phyloP scores from a whole-genome alignment of 1,140 invertebrate species.

The Listronotus oregonensis region DNA sequence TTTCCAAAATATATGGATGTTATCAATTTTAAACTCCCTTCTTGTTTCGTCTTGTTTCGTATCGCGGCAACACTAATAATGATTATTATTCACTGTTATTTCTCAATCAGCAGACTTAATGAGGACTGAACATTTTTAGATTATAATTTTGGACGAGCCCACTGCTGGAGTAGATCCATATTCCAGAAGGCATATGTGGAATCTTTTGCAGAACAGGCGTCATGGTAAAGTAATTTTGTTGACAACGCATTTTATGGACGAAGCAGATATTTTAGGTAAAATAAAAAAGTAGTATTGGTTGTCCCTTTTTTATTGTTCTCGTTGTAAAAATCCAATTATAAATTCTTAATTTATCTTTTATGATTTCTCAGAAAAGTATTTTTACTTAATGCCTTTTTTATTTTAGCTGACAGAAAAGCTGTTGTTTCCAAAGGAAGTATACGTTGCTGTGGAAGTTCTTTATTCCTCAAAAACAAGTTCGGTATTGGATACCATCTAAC shows the following conservation, averaged over 20 bases:
- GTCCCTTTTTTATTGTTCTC: too few species aligned
- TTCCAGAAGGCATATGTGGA: conserved; percentile 81
- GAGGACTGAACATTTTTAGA: conserved; percentile 55
- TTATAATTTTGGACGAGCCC: conserved; percentile 87
- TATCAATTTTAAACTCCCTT: too few species aligned
- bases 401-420: conserved; percentile 72
- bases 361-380: too few species aligned
- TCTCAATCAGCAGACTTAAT: too few species aligned
- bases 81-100: too few species aligned
- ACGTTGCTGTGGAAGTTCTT: conserved; percentile 79
- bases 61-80: too few species aligned
- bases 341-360: too few species aligned
- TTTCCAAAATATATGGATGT: too few species aligned
- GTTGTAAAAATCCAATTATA: too few species aligned
- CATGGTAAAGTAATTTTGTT: conserved; percentile 73
- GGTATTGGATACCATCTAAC: conserved; percentile 86
- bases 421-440: conserved; percentile 77
- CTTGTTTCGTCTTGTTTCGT: too few species aligned
- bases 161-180: conserved; percentile 88
- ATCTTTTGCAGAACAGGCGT: conserved; percentile 74
- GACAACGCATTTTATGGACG: conserved; percentile 86
- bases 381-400: too few species aligned
- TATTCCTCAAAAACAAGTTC: conserved; percentile 88
- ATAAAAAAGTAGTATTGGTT: background rate
- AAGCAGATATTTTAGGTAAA: conserved; percentile 78